Conservation (phyloP, 2,113 vertebrate genomes). For the Lynx canadensis region DNA sequence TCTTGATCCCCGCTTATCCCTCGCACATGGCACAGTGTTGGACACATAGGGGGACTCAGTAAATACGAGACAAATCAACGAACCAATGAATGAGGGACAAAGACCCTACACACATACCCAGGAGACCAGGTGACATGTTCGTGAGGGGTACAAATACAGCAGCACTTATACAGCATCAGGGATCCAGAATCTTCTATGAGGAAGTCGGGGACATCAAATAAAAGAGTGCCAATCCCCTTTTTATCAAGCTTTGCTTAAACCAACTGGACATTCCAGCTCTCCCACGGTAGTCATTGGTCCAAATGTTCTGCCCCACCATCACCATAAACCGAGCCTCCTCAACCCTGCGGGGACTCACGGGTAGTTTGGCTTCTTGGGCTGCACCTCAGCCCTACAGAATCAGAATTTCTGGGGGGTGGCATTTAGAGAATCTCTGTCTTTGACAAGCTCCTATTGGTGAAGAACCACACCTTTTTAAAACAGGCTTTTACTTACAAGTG, state of each 20-base stretch:
- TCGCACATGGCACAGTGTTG: background rate
- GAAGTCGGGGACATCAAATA: background rate
- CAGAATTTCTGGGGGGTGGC: background rate
- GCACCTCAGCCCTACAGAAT: background rate
- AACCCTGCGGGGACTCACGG: background rate
- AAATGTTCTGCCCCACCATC: background rate
- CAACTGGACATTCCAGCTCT: background rate
- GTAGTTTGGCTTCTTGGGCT: background rate
- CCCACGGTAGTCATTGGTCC: fast-evolving
- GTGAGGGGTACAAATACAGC: background rate
- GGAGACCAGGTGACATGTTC: background rate
- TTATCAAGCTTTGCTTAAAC: background rate
- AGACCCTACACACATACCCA: background rate
- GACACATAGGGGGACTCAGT: background rate
- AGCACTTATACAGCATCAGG: background rate
- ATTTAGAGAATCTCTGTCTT: background rate
- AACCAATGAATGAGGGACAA: background rate
- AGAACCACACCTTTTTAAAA: background rate
- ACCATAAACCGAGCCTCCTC: background rate
- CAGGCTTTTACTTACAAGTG: background rate
- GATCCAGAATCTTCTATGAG: background rate
- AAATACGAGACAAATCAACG: background rate
- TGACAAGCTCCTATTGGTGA: background rate
- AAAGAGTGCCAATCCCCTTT: background rate
- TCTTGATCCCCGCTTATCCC: background rate